Base-by-base conservation (phyloP, 2,888 invertebrate species). In the Parnassius orleans region DNA sequence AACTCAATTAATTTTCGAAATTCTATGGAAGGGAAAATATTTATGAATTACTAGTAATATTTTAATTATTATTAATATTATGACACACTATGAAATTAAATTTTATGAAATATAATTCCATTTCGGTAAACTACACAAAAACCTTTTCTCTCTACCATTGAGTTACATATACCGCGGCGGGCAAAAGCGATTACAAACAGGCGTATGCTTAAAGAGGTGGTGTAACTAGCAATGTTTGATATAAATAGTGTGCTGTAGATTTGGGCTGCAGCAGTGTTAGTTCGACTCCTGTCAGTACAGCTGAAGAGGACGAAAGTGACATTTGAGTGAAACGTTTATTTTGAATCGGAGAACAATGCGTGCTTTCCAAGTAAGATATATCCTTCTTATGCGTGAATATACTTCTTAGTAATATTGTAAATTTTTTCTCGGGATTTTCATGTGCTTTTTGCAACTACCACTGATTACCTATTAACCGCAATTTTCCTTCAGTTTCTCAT, bases 221-320 rank as follows among this genome's bases (percentile, higher is more conserved):
- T 83, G 86, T 77, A 87, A 87, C 77, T 66, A 67, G 56, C 64
- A 53, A 58, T 65, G 69, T 66, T 73, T 48, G 75, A 84, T 90
- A 90, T 89, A 91, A 88, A 88, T 87, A 87, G 73, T 72, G 79
- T 76, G 79, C 74, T 69, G 62, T 65, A 62, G 65, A 65, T 60
- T 63, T 64, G 63, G 65, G 67, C 69, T 67, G 73, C 72, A 79
- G 65, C 84, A 87, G 87, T 85, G 85, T 87, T 85, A 92, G 90
- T 92, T 90, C 87, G 68, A 73, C 77, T 91, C 88, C 89, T 89
- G 90, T 88, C 88, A 77, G 81, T 77, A 64, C 41, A 63, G 81
- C 84, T 83, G 88, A 90, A 91, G 87, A 90, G 88, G 90, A 87
- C 80, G 89, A 87, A 90, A 92, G 90, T 91, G 89, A 86, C 81